Evolutionary conservation across 1,140 invertebrate genomes (phyloP).

Genomic region (Brachystomella parvula): DNA sequence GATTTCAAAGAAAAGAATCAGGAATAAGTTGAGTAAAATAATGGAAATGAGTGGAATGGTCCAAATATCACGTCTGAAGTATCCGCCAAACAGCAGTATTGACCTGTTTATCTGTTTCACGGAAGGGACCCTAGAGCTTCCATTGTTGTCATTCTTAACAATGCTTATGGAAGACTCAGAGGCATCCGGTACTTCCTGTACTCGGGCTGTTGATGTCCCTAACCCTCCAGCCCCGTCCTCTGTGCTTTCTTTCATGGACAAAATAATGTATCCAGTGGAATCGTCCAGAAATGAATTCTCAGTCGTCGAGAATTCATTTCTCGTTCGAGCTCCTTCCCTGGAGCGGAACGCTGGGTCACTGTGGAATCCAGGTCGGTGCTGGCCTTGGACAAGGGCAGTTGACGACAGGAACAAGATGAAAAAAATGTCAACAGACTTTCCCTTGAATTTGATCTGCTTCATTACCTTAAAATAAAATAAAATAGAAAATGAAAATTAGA

Average conservation of each 20-base stretch:
- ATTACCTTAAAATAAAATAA: no score
- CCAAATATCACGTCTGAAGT: constrained; percentile 58
- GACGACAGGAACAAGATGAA: background rate
- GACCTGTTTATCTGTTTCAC: background rate
- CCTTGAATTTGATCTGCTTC: no score
- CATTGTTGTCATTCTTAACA: no score
- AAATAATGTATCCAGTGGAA: background rate
- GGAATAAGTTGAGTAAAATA: constrained; percentile 54
- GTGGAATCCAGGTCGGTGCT: background rate
- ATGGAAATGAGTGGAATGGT: constrained; percentile 71
- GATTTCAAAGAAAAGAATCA: constrained; percentile 74
- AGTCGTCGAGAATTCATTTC: background rate
- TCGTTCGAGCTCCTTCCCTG: no score
- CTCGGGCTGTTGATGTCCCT: background rate
- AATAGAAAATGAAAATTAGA: no score
- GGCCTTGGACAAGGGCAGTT: background rate
- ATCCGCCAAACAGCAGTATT: constrained; percentile 2
- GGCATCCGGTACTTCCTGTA: background rate
- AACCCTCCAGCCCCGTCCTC: background rate
- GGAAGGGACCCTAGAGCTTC: background rate
- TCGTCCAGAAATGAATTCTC: background rate
- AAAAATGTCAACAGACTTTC: no score
- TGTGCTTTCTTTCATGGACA: background rate
- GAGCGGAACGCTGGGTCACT: background rate
- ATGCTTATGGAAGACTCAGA: no score